A percentile compares a stretch with the other conserved stretches of the same genome.
Conservation (phyloP, 2,888 invertebrate genomes). For the Omphaloscelis lunosa region DNA sequence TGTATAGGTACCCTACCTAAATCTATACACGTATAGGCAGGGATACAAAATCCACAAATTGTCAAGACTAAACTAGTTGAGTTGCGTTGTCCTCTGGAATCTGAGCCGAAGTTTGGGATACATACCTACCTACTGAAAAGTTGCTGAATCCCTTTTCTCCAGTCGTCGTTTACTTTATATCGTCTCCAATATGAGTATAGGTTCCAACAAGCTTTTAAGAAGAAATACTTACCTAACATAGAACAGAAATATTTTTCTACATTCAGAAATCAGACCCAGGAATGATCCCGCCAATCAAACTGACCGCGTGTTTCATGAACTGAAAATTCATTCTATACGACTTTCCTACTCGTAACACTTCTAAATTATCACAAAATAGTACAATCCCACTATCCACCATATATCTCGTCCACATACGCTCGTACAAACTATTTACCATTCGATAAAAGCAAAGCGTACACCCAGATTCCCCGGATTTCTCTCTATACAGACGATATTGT, state of each 20-base stretch:
- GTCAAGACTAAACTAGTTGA: background rate
- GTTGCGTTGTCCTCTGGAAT: background rate
- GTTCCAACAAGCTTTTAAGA: background rate
- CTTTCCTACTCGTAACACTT: background rate
- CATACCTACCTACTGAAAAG: background rate
- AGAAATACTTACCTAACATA: no score
- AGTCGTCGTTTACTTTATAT: background rate
- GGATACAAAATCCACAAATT: background rate
- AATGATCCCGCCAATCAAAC: background rate
- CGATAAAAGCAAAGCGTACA: conserved; percentile 65
- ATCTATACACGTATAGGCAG: background rate
- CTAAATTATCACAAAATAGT: background rate
- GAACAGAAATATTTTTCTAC: background rate
- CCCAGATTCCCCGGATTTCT: conserved; percentile 55
- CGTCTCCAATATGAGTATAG: background rate
- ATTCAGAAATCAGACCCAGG: background rate
- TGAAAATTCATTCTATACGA: background rate
- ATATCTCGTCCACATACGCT: conserved; percentile 17
- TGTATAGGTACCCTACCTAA: background rate
- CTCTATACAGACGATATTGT: conserved; percentile 63
- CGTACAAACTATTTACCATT: conserved; percentile 34
- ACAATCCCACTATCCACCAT: background rate
- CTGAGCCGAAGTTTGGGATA: background rate
- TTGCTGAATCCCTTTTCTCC: background rate
- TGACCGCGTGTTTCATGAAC: background rate